Conservation (phyloP, 2,113 vertebrate genomes). For the Hyperopisus bebe region DNA sequence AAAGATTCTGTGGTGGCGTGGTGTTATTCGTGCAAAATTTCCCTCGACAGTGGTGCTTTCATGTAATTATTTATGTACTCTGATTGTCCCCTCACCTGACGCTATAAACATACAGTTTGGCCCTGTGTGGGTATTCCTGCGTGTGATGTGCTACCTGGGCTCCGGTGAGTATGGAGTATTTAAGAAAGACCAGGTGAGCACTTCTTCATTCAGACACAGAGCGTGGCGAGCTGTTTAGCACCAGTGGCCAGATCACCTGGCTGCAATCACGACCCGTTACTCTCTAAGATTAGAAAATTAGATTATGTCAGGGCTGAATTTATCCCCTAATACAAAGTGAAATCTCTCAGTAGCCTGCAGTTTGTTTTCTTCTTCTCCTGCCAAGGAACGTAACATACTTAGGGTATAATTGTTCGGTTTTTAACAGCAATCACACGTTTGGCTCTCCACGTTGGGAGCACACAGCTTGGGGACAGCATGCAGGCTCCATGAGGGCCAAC, state of each 20-base stretch:
- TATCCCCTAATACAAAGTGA: not conserved
- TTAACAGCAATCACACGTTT: not conserved
- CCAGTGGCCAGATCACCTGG: not conserved
- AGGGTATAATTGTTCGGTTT: not conserved
- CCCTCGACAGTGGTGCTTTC: conserved; percentile 41
- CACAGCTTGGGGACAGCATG: not conserved
- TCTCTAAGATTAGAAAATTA: not conserved
- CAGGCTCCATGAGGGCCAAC: not conserved
- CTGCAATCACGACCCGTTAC: not conserved
- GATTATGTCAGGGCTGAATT: not conserved
- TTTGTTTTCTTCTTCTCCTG: not conserved
- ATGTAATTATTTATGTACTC: conserved; percentile 10
- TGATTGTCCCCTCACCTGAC: conserved; percentile 17
- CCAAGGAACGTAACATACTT: not conserved
- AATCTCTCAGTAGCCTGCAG: not conserved
- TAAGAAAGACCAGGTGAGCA: not conserved
- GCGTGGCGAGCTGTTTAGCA: not conserved
- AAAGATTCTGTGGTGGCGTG: conserved; percentile 38
- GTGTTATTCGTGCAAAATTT: conserved; percentile 42
- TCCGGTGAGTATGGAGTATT: not conserved
- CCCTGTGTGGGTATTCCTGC: conserved; percentile 22
- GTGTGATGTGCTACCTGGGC: conserved; percentile 24
- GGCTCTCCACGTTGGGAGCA: not conserved
- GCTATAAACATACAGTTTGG: conserved; percentile 25
- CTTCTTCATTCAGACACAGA: not conserved